phyloP scores from a whole-genome alignment of 1,140 invertebrate species.

The Araneus ventricosus region DNA sequence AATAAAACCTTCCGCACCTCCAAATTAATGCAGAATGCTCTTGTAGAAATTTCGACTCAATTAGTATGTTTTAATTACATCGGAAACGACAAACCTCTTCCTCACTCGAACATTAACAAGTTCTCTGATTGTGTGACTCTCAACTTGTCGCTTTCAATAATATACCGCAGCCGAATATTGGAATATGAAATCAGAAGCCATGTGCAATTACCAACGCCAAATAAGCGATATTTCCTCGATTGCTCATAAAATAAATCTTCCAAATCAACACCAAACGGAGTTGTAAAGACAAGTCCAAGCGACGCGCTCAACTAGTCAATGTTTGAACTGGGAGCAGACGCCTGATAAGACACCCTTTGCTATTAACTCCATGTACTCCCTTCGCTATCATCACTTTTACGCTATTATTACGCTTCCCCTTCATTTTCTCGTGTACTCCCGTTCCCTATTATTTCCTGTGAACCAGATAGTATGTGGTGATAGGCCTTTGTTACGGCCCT shows the following conservation, averaged over 20 bases:
- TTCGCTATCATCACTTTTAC: slow-evolving; percentile 65
- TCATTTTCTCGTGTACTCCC: slow-evolving; percentile 48
- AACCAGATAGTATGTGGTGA: slow-evolving; percentile 67
- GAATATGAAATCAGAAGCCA: not conserved
- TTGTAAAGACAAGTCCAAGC: slow-evolving; percentile 30
- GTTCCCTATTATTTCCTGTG: slow-evolving; percentile 59
- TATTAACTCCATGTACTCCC: slow-evolving; percentile 61
- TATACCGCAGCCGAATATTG: not conserved
- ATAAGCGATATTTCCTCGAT: slow-evolving; percentile 22
- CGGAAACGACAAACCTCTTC: not conserved
- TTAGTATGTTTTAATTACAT: not conserved
- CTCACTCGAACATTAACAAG: not conserved
- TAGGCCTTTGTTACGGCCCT: slow-evolving; percentile 69
- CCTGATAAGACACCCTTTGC: slow-evolving; percentile 68
- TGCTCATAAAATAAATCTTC: slow-evolving; percentile 51
- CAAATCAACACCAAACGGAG: slow-evolving; percentile 33
- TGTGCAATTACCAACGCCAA: not conserved
- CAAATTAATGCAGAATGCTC: not conserved
- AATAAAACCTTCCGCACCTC: not conserved
- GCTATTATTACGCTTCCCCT: slow-evolving; percentile 68
- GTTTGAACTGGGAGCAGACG: slow-evolving; percentile 39
- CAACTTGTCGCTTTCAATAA: not conserved
- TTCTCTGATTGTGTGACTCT: not conserved
- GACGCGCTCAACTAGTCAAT: slow-evolving; percentile 68
- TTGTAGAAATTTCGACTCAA: not conserved